These are phyloP conservation scores for Micropoecilia bifurca DNA, from an alignment of 2,797 vertebrate genomes.

Conservation along the genomic window DNA sequence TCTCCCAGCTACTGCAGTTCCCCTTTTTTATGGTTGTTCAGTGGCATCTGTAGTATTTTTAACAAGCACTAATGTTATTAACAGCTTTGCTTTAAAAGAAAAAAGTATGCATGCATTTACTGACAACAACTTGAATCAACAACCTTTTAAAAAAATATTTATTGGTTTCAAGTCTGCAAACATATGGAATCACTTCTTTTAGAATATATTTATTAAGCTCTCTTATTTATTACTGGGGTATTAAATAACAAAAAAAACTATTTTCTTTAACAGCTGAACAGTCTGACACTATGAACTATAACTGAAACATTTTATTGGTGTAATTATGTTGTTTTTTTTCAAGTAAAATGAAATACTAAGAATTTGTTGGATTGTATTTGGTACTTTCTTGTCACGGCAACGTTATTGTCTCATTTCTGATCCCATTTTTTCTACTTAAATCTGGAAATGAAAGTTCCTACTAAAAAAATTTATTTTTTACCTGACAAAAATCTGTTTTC, in stretches of 20 bases:
- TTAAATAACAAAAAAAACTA: neutral
- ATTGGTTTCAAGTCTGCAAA: neutral
- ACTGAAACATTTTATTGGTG: neutral
- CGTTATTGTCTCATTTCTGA: neutral
- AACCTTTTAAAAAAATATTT: neutral
- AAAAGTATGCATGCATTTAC: conserved; percentile 56
- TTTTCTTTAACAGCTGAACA: neutral
- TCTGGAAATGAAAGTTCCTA: neutral
- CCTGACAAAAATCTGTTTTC: neutral
- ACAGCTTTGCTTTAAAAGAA: conserved; percentile 56
- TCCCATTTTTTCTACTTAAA: neutral
- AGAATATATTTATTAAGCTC: neutral
- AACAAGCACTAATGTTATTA: conserved; percentile 59
- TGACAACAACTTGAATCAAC: neutral
- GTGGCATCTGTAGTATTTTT: conserved; percentile 32
- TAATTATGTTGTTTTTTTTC: neutral
- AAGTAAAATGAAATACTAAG: neutral
- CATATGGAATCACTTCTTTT: neutral
- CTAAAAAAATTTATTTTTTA: neutral
- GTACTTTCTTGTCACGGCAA: neutral
- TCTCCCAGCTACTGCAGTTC: neutral
- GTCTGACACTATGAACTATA: neutral
- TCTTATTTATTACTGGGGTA: neutral
- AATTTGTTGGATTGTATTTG: neutral
- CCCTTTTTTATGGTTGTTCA: conserved; percentile 43